phyloP scores from a whole-genome alignment of 2,113 vertebrate genomes.

The Atherinomorus stipes region DNA sequence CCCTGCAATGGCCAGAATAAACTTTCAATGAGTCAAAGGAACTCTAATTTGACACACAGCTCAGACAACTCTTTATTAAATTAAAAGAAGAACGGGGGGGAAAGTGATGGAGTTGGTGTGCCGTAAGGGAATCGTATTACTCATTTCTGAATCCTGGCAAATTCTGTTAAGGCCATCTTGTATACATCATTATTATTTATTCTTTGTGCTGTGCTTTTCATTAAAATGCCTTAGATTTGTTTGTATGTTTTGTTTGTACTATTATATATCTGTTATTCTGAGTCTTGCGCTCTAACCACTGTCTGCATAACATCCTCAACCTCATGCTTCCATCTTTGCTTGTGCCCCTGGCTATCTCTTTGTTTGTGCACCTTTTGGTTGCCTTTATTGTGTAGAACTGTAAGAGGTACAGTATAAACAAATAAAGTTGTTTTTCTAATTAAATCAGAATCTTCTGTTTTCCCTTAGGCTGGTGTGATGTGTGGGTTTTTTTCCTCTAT shows the following conservation, averaged over 20 bases:
- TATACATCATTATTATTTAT: not conserved
- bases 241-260: not conserved
- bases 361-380: not conserved
- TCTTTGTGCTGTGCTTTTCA: not conserved
- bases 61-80: slow-evolving; percentile 61
- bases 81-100: not conserved
- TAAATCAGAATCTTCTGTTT: not conserved
- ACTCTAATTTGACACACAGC: slow-evolving; percentile 56
- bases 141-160: slow-evolving; percentile 35
- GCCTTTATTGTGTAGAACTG: not conserved
- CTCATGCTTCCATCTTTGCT: not conserved
- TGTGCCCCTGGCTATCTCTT: not conserved
- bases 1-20: slow-evolving; percentile 53
- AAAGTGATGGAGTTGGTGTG: slow-evolving; percentile 27
- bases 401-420: not conserved
- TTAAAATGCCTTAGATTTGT: not conserved
- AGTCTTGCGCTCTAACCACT: not conserved
- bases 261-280: not conserved
- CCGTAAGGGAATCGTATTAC: slow-evolving; percentile 22
- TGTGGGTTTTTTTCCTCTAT: not conserved
- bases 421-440: not conserved
- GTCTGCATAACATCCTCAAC: slow-evolving; percentile 1
- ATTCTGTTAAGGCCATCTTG: slow-evolving; percentile 9
- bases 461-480: not conserved
- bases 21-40: slow-evolving; percentile 53